These are phyloP conservation scores for Rachycentron canadum DNA, from an alignment of 2,797 vertebrate species.

Conservation along the genomic window DNA sequence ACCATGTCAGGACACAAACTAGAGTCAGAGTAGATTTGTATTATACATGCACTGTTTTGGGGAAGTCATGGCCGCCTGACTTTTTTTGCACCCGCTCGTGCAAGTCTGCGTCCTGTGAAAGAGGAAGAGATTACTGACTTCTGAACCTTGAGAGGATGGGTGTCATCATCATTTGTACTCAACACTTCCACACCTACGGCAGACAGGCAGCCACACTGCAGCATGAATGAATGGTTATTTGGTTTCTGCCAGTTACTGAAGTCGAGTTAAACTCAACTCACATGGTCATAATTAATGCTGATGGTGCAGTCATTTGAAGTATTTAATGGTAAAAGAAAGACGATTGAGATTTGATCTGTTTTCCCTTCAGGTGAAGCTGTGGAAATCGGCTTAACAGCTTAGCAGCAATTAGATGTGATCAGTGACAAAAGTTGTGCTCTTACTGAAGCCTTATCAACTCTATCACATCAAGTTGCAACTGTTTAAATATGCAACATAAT, in stretches of 20 bases:
- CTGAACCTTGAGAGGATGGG: conserved; percentile 76
- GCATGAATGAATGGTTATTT: conserved; percentile 46
- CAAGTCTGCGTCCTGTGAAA: conserved; percentile 81
- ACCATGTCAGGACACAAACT: conserved; percentile 54
- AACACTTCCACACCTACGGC: conserved; percentile 57
- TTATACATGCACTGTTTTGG: conserved; percentile 60
- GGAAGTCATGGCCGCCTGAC: conserved; percentile 68
- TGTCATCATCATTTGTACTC: conserved; percentile 73
- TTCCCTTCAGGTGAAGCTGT: conserved; percentile 52
- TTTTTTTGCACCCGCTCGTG: conserved; percentile 62
- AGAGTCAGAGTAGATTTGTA: conserved; percentile 48
- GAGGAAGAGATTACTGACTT: conserved; percentile 84
- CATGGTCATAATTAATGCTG: not conserved
- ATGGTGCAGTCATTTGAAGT: not conserved
- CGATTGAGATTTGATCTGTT: conserved; percentile 45
- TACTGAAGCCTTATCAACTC: conserved; percentile 36
- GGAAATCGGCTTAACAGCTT: conserved; percentile 54
- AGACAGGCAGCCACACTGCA: conserved; percentile 13
- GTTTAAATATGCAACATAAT: conserved; percentile 9
- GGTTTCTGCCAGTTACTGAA: conserved; percentile 18
- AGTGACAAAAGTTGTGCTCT: conserved; percentile 40
- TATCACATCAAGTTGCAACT: conserved; percentile 25
- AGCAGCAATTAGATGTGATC: conserved; percentile 60
- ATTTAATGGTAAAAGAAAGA: conserved; percentile 33
- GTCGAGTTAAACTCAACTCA: not conserved